phyloP scores from a whole-genome alignment of 2,888 invertebrate genomes.

The Eugnorisma glareosa region DNA sequence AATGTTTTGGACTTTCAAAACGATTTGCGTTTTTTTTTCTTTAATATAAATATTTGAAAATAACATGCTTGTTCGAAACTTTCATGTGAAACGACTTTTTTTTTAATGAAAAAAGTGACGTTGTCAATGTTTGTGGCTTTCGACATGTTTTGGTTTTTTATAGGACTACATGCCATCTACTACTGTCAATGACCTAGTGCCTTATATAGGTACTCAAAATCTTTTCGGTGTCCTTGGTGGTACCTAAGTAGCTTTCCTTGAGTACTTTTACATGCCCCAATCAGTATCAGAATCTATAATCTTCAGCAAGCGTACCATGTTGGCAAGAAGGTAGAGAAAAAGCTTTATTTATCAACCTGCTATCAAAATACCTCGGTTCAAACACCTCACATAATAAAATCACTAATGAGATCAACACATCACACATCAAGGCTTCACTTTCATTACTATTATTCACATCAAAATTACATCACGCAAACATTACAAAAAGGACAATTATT shows the following conservation, averaged over 20 bases:
- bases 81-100: constrained; percentile 42
- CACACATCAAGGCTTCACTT: constrained; percentile 36
- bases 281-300: background rate
- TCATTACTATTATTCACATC: constrained; percentile 33
- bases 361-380: background rate
- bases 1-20: constrained; percentile 54
- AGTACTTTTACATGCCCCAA: background rate
- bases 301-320: background rate
- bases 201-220: too few species aligned
- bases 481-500: constrained; percentile 44
- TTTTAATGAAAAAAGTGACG: background rate
- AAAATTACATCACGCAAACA: constrained; percentile 36
- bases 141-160: background rate
- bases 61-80: constrained; percentile 37
- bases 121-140: background rate
- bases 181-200: background rate
- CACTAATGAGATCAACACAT: constrained; percentile 42
- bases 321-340: background rate
- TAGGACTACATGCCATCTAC: background rate
- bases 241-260: background rate
- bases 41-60: constrained; percentile 55
- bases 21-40: constrained; percentile 31
- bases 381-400: constrained; percentile 5
- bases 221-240: background rate
- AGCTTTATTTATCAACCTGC: background rate